A percentile compares a stretch with the other conserved stretches of the same genome.
These are phyloP conservation scores for Gastrophryne carolinensis DNA, from an alignment of 2,797 vertebrate species.

Conservation along the genomic window DNA sequence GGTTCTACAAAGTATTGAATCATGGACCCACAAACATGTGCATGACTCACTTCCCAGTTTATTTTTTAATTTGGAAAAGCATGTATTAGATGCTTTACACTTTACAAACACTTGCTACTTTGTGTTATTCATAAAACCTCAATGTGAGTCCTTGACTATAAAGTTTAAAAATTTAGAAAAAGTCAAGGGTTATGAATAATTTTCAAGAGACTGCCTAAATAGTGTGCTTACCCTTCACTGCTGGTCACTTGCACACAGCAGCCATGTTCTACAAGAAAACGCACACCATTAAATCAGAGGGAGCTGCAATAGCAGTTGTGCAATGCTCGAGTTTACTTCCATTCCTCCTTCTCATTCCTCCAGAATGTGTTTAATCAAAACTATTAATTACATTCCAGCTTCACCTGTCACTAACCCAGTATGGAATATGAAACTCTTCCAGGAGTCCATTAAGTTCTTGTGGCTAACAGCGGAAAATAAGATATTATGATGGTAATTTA, in stretches of 20 bases:
- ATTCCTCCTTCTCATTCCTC: background rate
- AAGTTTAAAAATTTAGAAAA: too few species aligned
- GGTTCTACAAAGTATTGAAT: too few species aligned
- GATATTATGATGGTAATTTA: background rate
- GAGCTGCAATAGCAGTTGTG: background rate
- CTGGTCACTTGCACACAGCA: slow-evolving; percentile 2
- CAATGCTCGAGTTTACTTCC: slow-evolving; percentile 4
- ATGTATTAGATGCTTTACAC: too few species aligned
- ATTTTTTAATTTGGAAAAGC: too few species aligned
- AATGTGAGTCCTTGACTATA: too few species aligned
- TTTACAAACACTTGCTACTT: too few species aligned
- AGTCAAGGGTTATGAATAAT: too few species aligned
- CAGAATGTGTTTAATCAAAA: background rate
- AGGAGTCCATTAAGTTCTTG: background rate
- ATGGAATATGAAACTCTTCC: background rate
- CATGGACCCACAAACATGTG: too few species aligned
- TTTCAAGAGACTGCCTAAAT: too few species aligned
- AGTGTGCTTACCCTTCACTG: too few species aligned
- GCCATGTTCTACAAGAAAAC: slow-evolving; percentile 14
- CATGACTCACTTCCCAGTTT: too few species aligned
- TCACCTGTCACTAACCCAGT: background rate
- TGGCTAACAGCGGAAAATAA: background rate
- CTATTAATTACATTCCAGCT: background rate
- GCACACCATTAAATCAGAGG: slow-evolving; percentile 7
- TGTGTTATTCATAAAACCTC: too few species aligned